A percentile compares a stretch with the other conserved stretches of the same genome.
phyloP scores from a whole-genome alignment of 1,140 invertebrate genomes.

The Drosophila grimshawi region DNA sequence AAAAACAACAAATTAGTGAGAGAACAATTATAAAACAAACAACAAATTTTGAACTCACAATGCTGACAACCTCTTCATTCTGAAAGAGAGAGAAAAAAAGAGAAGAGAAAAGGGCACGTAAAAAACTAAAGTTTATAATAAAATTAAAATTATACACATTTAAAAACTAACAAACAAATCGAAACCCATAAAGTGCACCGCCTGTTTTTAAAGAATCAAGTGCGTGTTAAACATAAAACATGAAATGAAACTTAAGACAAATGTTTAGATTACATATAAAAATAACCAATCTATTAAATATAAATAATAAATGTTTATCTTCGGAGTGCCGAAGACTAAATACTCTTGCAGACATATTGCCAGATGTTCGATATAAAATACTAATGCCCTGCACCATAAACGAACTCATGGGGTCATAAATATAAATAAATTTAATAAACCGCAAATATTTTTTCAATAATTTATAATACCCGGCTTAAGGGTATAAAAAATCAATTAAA shows the following conservation, averaged over 20 bases:
- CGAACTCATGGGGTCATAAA: too few species aligned
- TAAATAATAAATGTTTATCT: neutral
- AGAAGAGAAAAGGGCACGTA: conserved; percentile 69
- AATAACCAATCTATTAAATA: conserved; percentile 1
- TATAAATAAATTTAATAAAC: too few species aligned
- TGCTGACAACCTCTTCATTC: conserved; percentile 84
- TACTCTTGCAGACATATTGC: neutral
- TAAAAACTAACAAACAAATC: conserved; percentile 24
- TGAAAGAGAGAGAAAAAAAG: conserved; percentile 81
- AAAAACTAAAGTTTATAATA: conserved; percentile 60
- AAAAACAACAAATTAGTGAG: conserved; percentile 28
- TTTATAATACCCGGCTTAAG: neutral
- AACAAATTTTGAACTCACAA: conserved; percentile 76
- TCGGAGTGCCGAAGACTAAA: neutral
- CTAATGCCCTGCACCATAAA: too few species aligned
- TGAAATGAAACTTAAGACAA: conserved; percentile 15
- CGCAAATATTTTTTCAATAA: neutral
- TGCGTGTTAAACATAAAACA: conserved; percentile 13
- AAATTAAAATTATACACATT: conserved; percentile 32
- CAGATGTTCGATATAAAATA: too few species aligned
- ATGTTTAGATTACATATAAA: conserved; percentile 8
- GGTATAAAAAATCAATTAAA: conserved; percentile 8
- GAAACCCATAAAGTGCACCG: conserved; percentile 13
- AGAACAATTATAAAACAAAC: conserved; percentile 44
- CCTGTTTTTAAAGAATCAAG: neutral